phyloP scores from a whole-genome alignment of 2,888 invertebrate species.

The Epinotia brunnichana region DNA sequence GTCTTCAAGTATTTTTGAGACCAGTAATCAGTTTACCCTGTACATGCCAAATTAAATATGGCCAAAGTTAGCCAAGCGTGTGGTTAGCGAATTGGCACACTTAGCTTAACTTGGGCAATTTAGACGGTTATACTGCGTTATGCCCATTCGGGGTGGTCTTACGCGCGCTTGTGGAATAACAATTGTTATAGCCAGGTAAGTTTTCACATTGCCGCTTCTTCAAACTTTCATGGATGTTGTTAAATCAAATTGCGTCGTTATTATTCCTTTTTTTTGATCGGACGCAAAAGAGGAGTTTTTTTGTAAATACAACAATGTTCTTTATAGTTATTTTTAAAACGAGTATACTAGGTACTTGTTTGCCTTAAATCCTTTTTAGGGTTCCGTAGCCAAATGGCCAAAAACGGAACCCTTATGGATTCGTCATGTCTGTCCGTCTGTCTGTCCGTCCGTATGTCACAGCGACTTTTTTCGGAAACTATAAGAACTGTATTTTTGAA shows the following conservation, averaged over 20 bases:
- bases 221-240: conserved; percentile 12
- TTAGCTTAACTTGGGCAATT: conserved; percentile 52
- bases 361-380: too few species aligned
- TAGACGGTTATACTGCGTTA: conserved; percentile 48
- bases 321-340: too few species aligned
- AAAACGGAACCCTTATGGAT: too few species aligned
- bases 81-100: conserved; percentile 52
- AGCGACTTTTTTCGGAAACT: too few species aligned
- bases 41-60: conserved; percentile 57
- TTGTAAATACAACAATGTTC: too few species aligned
- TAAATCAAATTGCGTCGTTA: conserved; percentile 1
- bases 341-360: too few species aligned
- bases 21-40: conserved; percentile 17
- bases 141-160: conserved; percentile 37
- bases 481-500: too few species aligned
- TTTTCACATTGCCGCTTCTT: conserved; percentile 22
- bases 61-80: conserved; percentile 49
- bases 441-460: too few species aligned
- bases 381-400: too few species aligned
- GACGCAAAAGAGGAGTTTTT: too few species aligned
- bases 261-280: neutral
- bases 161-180: conserved; percentile 47
- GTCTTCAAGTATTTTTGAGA: conserved; percentile 21
- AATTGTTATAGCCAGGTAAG: conserved; percentile 45
- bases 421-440: too few species aligned